Percentiles rank a stretch among this genome's conserved stretches.
Evolutionary conservation across 2,113 vertebrate species (phyloP).

Genomic region (Scomber colias): DNA sequence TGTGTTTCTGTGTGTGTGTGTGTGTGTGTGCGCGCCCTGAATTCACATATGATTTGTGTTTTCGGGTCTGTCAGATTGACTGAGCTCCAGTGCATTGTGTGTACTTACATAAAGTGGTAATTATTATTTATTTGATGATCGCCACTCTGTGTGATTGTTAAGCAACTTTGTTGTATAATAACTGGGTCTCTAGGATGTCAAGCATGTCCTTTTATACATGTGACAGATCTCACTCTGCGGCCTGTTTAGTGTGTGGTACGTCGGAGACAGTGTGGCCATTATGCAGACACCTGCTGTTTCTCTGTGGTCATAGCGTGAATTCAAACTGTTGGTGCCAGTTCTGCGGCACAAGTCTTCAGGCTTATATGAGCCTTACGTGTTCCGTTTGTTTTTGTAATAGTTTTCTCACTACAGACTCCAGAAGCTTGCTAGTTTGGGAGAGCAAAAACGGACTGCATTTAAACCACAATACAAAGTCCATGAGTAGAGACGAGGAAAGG

Average conservation of each 20-base stretch:
- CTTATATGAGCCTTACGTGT: background rate
- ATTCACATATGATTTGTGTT: constrained; percentile 45
- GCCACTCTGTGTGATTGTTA: constrained; percentile 38
- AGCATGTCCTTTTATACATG: constrained; percentile 6
- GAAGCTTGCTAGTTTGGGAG: no score
- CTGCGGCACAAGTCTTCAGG: background rate
- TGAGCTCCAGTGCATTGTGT: constrained; percentile 32
- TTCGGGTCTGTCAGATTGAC: constrained; percentile 40
- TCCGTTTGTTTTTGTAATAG: background rate
- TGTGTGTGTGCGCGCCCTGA: background rate
- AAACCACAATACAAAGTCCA: background rate
- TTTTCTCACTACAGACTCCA: background rate
- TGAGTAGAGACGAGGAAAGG: background rate
- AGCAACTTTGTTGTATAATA: constrained; percentile 60
- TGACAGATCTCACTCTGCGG: constrained; percentile 1
- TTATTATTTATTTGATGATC: constrained; percentile 41
- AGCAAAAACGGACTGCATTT: background rate
- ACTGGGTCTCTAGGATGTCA: constrained; percentile 50
- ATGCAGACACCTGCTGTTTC: constrained; percentile 31
- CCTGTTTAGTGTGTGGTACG: background rate
- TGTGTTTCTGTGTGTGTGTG: constrained; percentile 3
- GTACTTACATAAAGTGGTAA: constrained; percentile 41
- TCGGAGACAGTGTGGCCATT: background rate
- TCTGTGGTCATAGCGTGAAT: constrained; percentile 1
- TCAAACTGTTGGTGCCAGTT: constrained; percentile 20